Conservation (phyloP, 2,797 vertebrate genomes). For the Gymnothorax javanicus region DNA sequence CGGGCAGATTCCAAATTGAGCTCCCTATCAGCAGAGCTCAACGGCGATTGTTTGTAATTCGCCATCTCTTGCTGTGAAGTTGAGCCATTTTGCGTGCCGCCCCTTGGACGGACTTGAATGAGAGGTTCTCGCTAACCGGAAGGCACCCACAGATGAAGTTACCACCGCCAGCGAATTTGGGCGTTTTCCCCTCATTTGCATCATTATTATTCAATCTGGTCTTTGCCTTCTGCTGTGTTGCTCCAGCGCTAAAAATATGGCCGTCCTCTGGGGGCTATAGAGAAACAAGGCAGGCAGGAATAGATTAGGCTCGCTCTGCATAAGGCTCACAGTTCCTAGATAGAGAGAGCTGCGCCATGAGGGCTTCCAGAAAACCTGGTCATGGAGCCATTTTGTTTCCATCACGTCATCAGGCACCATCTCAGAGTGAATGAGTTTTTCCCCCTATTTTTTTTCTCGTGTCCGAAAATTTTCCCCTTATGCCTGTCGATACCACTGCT, state of each 20-base stretch:
- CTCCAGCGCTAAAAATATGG: not conserved
- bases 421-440: no score
- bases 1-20: not conserved
- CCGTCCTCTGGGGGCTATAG: not conserved
- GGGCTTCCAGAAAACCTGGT: no score
- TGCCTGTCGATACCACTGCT: no score
- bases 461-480: no score
- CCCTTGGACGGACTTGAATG: not conserved
- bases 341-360: no score
- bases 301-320: not conserved
- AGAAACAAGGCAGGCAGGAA: not conserved
- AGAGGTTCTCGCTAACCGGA: not conserved
- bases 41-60: not conserved
- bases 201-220: not conserved
- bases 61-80: not conserved
- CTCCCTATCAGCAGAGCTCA: not conserved
- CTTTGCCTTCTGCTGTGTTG: not conserved
- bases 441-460: no score
- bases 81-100: not conserved
- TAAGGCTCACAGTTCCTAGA: no score
- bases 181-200: not conserved
- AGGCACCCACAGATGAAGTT: not conserved
- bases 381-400: no score
- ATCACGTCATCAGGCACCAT: no score
- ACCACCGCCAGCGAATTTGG: not conserved